Evolutionary conservation across 1,140 invertebrate genomes (phyloP), one percentile per base, ranked within the genome.

Genomic region (Periplaneta americana): DNA sequence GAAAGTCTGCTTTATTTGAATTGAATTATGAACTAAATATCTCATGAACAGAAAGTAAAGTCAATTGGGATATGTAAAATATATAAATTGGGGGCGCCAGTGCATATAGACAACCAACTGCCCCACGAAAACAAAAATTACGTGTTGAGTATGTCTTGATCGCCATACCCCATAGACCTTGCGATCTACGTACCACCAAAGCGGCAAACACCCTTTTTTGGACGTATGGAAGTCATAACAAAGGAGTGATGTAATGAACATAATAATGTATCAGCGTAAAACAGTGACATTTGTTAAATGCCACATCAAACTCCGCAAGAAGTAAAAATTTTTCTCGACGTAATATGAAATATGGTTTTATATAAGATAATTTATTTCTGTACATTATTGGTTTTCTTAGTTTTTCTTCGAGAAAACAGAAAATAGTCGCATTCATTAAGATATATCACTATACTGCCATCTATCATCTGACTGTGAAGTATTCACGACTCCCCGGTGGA

Each of bases 131-230:
- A 85, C 85, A 92, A 92, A 92, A 91, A 92, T 92, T 91, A 89
- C 85, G 90, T 92, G 91, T 88, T 91, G 91, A 87, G 91, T 92
- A 92, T 92, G 91, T 92, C 90, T 92, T 92, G 91, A 92, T 92
- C 85, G 85, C 91, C 91, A 92, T 92, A 92, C 91, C 91, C 91
- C 90, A 89, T 90, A 84, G 85, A 81, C 86, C 85, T 85, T 86
- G 22, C 11, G 39, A 36, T 81, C 33, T 66, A 81, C 81, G 86
- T 85, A 88, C 89, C 89, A 92, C 91, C 74, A 57, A 90, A 91
- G 90, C 86, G 87, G 87, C 89, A 90, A 92, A 89, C 91, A 92
- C 91, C 91, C 91, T 92, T 92, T 92, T 90, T 88, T 39, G 31
- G 15, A 78, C 3, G 6, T 36, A 1, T 15, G 15, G 17, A 48